These are phyloP conservation scores for Vidua chalybeata DNA, from an alignment of 2,113 vertebrate species.

Conservation along the genomic window DNA sequence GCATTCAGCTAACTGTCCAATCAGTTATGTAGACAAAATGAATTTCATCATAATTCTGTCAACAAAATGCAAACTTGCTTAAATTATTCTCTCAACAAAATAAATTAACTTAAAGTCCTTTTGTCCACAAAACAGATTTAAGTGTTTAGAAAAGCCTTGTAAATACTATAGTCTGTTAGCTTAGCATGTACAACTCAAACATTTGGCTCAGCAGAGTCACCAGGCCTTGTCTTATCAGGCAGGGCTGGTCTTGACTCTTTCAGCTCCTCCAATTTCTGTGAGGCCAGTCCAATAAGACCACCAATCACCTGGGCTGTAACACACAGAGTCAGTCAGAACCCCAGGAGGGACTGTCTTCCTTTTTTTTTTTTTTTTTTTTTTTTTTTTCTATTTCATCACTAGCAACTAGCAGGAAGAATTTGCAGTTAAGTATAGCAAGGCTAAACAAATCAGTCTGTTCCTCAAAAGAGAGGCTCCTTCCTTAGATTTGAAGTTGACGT, in stretches of 20 bases:
- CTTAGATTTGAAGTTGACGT: constrained; percentile 17
- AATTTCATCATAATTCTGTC: constrained; percentile 77
- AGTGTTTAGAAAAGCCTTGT: constrained; percentile 70
- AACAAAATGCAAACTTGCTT: constrained; percentile 77
- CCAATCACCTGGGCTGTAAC: background rate
- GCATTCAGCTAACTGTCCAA: constrained; percentile 59
- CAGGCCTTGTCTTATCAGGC: background rate
- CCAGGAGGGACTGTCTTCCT: background rate
- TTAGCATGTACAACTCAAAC: constrained; percentile 55
- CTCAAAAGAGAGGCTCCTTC: background rate
- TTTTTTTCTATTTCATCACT: background rate
- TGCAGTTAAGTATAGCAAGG: background rate
- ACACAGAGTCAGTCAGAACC: background rate
- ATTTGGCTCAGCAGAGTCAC: constrained; percentile 12
- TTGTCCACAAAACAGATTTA: constrained; percentile 71
- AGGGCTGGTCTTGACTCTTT: background rate
- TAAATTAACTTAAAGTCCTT: constrained; percentile 77
- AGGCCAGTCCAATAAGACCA: background rate
- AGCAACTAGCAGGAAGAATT: background rate
- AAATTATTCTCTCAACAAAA: constrained; percentile 73
- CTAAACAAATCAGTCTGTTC: background rate
- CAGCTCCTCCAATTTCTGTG: background rate
- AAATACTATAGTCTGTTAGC: constrained; percentile 63
- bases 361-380: background rate
- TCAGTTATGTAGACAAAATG: constrained; percentile 72